Evolutionary conservation across 2,888 invertebrate genomes (phyloP).

Genomic region (Megastigmus dorsalis): DNA sequence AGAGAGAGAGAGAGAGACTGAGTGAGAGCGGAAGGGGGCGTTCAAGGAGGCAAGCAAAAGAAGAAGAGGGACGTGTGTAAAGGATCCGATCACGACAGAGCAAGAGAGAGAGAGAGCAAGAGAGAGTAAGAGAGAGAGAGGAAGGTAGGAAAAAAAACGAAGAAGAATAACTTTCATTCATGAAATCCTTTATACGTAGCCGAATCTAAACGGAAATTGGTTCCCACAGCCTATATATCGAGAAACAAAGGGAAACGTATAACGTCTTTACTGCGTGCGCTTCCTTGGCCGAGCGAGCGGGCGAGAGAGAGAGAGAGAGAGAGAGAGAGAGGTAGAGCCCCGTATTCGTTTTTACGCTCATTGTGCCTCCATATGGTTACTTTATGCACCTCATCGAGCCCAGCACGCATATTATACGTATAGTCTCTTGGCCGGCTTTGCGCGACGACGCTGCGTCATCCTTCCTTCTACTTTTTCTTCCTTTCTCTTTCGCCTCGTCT

Average conservation of each 20-base stretch:
- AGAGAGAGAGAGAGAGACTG: slow-evolving; percentile 25
- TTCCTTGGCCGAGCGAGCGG: slow-evolving; percentile 27
- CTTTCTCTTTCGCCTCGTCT: not conserved
- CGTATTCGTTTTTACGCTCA: slow-evolving; percentile 50
- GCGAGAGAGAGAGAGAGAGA: slow-evolving; percentile 6
- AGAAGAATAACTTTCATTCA: slow-evolving; percentile 65
- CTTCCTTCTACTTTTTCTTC: slow-evolving; percentile 31
- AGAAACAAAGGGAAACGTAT: slow-evolving; percentile 61
- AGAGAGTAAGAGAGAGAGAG: not conserved
- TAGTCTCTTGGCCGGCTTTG: not conserved
- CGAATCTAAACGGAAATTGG: slow-evolving; percentile 63
- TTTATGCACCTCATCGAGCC: slow-evolving; percentile 48
- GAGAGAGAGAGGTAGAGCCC: not conserved
- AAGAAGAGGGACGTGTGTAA: slow-evolving; percentile 28
- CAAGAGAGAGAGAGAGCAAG: slow-evolving; percentile 22
- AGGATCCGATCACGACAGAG: slow-evolving; percentile 19
- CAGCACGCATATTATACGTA: slow-evolving; percentile 25
- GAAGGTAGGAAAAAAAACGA: slow-evolving; percentile 38
- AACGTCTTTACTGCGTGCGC: slow-evolving; percentile 40
- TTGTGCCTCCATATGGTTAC: slow-evolving; percentile 51
- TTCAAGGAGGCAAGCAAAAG: slow-evolving; percentile 20
- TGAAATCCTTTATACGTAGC: slow-evolving; percentile 64
- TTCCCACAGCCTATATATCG: slow-evolving; percentile 62
- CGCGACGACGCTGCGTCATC: slow-evolving; percentile 41
- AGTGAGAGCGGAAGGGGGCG: slow-evolving; percentile 50